phyloP scores from a whole-genome alignment of 2,113 vertebrate species.

The Menura novaehollandiae region DNA sequence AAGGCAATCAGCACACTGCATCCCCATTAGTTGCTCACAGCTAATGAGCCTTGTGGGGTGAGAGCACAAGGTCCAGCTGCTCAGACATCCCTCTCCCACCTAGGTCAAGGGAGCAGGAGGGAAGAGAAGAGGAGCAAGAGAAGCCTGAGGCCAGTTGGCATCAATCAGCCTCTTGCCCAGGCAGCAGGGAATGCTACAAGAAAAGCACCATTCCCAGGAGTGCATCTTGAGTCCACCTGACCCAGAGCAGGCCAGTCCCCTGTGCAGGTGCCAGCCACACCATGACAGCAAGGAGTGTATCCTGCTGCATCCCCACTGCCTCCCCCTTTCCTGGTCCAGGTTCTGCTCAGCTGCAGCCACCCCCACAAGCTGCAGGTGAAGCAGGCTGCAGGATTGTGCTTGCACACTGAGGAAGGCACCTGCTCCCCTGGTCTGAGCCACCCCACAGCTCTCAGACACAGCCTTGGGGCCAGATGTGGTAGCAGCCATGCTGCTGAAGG shows the following conservation, averaged over 20 bases:
- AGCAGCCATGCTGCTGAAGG: not conserved
- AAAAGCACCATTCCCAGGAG: not conserved
- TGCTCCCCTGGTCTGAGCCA: not conserved
- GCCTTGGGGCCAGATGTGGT: not conserved
- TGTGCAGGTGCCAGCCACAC: not conserved
- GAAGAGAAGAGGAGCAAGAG: not conserved
- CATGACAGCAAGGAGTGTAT: rapidly evolving
- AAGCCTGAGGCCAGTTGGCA: not conserved
- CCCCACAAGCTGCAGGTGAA: not conserved
- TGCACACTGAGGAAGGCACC: rapidly evolving
- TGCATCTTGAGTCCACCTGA: not conserved
- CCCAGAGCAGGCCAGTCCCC: not conserved
- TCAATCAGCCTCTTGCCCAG: not conserved
- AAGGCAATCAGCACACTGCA: not conserved
- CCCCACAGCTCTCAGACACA: not conserved
- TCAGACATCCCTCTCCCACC: not conserved
- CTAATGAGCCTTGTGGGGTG: not conserved
- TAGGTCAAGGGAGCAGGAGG: not conserved
- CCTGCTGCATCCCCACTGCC: not conserved
- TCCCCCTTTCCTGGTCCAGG: not conserved
- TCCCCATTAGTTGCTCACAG: not conserved
- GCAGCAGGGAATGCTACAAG: not conserved
- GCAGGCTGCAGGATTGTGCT: not conserved
- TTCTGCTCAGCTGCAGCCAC: not conserved
- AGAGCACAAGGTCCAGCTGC: not conserved